Evolutionary conservation across 2,888 invertebrate genomes (phyloP).

Genomic region (Drosophila recens): DNA sequence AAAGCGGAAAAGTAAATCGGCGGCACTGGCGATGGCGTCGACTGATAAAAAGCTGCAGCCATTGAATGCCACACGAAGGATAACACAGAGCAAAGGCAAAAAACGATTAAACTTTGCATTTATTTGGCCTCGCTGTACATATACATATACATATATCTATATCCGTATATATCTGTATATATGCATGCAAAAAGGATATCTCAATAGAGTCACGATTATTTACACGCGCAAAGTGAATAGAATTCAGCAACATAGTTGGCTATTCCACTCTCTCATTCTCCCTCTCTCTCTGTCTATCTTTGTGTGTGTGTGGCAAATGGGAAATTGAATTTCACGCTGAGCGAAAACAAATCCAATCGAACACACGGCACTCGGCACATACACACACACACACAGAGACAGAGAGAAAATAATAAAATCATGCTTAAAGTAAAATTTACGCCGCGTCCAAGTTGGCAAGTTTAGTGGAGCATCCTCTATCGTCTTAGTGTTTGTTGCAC

Average conservation of each 20-base stretch:
- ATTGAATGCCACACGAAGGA: slow-evolving; percentile 72
- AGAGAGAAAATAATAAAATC: slow-evolving; percentile 70
- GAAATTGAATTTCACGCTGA: slow-evolving; percentile 79
- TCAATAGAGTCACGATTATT: slow-evolving; percentile 64
- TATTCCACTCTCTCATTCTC: background rate
- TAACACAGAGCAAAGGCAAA: slow-evolving; percentile 39
- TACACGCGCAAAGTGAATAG: slow-evolving; percentile 54
- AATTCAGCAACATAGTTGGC: slow-evolving; percentile 36
- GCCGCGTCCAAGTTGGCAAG: slow-evolving; percentile 69
- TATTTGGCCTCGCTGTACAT: slow-evolving; percentile 41
- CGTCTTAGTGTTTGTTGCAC: slow-evolving; percentile 65
- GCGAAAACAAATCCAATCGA: slow-evolving; percentile 73
- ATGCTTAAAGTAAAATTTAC: slow-evolving; percentile 75
- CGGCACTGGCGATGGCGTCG: slow-evolving; percentile 75
- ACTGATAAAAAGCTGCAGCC: slow-evolving; percentile 71
- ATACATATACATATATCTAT: background rate
- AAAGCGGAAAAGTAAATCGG: slow-evolving; percentile 69
- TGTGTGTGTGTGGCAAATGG: slow-evolving; percentile 65
- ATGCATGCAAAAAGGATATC: slow-evolving; percentile 65
- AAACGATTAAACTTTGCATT: slow-evolving; percentile 84
- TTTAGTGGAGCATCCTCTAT: slow-evolving; percentile 57
- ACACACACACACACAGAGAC: slow-evolving; percentile 9
- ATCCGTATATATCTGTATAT: slow-evolving; percentile 1
- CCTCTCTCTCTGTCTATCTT: background rate
- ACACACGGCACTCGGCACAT: slow-evolving; percentile 20